phyloP scores from a whole-genome alignment of 2,888 invertebrate species.

The Melolontha melolontha region DNA sequence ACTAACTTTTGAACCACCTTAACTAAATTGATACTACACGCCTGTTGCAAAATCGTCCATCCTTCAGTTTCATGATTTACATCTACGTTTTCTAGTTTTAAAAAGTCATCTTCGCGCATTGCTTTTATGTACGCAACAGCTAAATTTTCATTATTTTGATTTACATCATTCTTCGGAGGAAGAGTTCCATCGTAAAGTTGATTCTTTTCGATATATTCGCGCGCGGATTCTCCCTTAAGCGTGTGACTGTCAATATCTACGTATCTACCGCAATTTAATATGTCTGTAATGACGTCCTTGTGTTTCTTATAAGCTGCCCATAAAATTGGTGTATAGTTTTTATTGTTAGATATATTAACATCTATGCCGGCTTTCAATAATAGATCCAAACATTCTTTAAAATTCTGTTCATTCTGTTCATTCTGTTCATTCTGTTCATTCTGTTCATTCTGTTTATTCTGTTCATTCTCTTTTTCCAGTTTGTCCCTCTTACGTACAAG shows the following conservation, averaged over 20 bases:
- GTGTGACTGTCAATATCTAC: slow-evolving; percentile 72
- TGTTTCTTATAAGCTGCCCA: slow-evolving; percentile 72
- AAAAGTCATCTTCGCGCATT: slow-evolving; percentile 55
- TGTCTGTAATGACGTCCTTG: slow-evolving; percentile 68
- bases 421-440: no score
- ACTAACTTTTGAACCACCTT: slow-evolving; percentile 68
- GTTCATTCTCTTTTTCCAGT: no score
- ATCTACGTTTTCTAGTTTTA: slow-evolving; percentile 47
- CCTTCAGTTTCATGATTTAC: slow-evolving; percentile 58
- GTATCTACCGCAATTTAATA: slow-evolving; percentile 67
- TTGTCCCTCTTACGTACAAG: no score
- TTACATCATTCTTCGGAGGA: slow-evolving; percentile 50
- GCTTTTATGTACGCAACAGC: slow-evolving; percentile 45
- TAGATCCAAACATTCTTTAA: slow-evolving; percentile 68
- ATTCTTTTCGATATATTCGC: slow-evolving; percentile 68
- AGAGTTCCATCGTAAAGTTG: slow-evolving; percentile 54
- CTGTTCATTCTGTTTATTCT: no score
- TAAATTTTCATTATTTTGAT: slow-evolving; percentile 44
- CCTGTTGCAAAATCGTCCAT: slow-evolving; percentile 64
- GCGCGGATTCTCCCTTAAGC: slow-evolving; percentile 68
- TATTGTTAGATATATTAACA: slow-evolving; percentile 68
- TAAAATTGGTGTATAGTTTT: slow-evolving; percentile 62
- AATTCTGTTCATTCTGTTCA: slow-evolving; percentile 60
- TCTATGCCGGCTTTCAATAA: slow-evolving; percentile 70
- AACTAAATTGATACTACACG: slow-evolving; percentile 67